Percentiles rank a stretch among this genome's conserved stretches.
These are phyloP conservation scores for Dolichallabes microphthalmus DNA, from an alignment of 2,113 vertebrate species.

Conservation along the genomic window DNA sequence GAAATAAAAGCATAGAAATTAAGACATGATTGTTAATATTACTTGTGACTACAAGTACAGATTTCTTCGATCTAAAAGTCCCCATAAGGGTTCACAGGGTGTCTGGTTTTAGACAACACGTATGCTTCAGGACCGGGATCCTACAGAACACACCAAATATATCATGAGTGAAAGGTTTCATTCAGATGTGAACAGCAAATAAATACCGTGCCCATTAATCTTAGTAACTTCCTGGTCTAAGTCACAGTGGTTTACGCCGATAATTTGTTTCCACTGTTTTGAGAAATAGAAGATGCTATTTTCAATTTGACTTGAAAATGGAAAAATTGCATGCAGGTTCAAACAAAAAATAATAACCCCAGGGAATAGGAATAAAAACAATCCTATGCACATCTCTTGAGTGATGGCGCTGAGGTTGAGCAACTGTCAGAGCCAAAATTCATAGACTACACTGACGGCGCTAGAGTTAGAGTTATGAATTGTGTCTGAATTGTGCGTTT, in stretches of 20 bases:
- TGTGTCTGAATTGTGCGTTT: too few relatives aligned
- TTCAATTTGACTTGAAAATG: not conserved
- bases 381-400: not conserved
- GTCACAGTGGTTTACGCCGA: not conserved
- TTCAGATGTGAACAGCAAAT: not conserved
- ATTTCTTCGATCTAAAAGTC: not conserved
- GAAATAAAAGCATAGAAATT: not conserved
- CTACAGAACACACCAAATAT: not conserved
- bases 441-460: not conserved
- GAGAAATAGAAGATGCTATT: not conserved
- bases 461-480: not conserved
- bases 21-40: not conserved
- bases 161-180: not conserved
- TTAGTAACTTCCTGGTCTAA: not conserved
- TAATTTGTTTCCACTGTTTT: not conserved
- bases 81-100: not conserved
- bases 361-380: not conserved
- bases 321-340: not conserved
- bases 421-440: not conserved
- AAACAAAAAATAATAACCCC: not conserved
- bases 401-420: not conserved
- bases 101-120: not conserved
- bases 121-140: not conserved
- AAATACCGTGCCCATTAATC: too few relatives aligned
- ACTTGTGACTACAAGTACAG: not conserved